phyloP scores from a whole-genome alignment of 2,888 invertebrate genomes.

The Lapara coniferarum region DNA sequence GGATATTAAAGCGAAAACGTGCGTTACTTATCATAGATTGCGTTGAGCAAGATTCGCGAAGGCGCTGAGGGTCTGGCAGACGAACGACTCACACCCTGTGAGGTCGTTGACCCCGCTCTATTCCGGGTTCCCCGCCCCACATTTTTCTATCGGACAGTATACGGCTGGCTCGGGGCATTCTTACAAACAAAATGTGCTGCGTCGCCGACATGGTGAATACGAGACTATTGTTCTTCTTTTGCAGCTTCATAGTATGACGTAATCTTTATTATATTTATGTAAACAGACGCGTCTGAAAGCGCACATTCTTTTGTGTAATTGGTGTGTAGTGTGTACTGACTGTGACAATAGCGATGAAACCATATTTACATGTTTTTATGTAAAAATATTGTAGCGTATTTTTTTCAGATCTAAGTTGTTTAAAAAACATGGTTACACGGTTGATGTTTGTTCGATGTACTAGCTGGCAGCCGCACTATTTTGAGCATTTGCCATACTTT shows the following conservation, averaged over 20 bases:
- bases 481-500: conserved; percentile 43
- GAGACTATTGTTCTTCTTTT: conserved; percentile 73
- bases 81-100: conserved; percentile 50
- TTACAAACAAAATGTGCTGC: conserved; percentile 68
- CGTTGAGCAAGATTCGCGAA: conserved; percentile 65
- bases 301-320: background rate
- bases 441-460: background rate
- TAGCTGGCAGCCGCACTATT: background rate
- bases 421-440: background rate
- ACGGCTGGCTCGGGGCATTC: conserved; percentile 58
- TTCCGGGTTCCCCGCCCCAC: conserved; percentile 67
- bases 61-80: conserved; percentile 58
- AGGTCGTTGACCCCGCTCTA: conserved; percentile 70
- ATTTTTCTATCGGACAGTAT: conserved; percentile 80
- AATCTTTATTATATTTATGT: conserved; percentile 52
- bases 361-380: background rate
- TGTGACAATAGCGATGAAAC: background rate
- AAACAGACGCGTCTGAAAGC: background rate
- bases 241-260: conserved; percentile 67
- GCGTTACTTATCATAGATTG: conserved; percentile 63
- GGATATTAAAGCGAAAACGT: conserved; percentile 16
- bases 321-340: background rate
- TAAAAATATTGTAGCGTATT: no score
- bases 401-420: no score
- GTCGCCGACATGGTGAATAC: conserved; percentile 72